Conservation (phyloP, 2,888 invertebrate genomes). For the Tenodera sinensis region DNA sequence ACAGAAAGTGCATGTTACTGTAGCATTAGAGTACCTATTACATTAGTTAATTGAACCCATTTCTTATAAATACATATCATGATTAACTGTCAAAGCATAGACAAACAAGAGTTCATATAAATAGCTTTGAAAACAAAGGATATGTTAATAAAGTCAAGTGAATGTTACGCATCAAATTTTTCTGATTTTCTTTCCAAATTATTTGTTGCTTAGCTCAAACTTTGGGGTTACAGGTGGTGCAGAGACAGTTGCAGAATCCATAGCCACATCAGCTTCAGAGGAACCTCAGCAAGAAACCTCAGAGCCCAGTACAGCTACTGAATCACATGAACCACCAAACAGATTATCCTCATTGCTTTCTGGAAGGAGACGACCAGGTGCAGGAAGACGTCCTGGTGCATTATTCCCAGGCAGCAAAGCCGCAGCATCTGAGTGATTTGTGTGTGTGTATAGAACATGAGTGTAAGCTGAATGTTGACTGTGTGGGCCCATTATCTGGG, state of each 20-base stretch:
- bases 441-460: background rate
- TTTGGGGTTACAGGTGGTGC: constrained; percentile 7
- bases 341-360: constrained; percentile 22
- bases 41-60: too few relatives aligned
- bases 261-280: constrained; percentile 2
- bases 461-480: background rate
- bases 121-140: too few relatives aligned
- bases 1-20: too few relatives aligned
- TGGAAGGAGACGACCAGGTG: constrained; percentile 19
- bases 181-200: background rate
- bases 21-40: too few relatives aligned
- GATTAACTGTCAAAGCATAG: too few relatives aligned
- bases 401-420: constrained; percentile 3
- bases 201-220: background rate
- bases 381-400: constrained; percentile 19
- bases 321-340: constrained; percentile 20
- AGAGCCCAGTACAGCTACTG: constrained; percentile 7
- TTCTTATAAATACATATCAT: too few relatives aligned
- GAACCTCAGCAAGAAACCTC: constrained; percentile 11
- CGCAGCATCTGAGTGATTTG: background rate
- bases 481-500: background rate
- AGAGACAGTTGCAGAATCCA: background rate
- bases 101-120: too few relatives aligned
- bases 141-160: too few relatives aligned
- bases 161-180: too few relatives aligned